These are phyloP conservation scores for Adelognathus sp. DNA, from an alignment of 2,888 invertebrate genomes.

Conservation along the genomic window DNA sequence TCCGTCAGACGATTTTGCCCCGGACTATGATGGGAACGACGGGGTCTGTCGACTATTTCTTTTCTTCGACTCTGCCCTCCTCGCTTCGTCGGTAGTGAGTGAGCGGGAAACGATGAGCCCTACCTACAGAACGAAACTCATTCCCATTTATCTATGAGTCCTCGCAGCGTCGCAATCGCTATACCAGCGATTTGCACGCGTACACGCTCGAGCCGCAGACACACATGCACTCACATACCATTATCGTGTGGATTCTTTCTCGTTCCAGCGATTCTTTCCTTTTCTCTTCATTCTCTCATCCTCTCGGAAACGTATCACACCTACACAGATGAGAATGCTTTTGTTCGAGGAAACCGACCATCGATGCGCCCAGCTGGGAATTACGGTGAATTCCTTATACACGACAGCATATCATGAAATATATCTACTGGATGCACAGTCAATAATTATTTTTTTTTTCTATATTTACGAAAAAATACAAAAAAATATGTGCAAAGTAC, in stretches of 20 bases:
- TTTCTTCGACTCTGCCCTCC: constrained; percentile 4
- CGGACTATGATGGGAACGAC: constrained; percentile 16
- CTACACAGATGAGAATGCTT: background rate
- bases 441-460: too few relatives aligned
- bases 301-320: background rate
- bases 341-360: background rate
- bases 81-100: background rate
- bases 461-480: too few relatives aligned
- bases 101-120: constrained; percentile 13
- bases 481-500: too few relatives aligned
- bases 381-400: background rate
- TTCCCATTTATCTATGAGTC: background rate
- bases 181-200: background rate
- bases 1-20: background rate
- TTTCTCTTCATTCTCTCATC: background rate
- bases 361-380: background rate
- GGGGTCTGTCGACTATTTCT: constrained; percentile 1
- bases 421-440: background rate
- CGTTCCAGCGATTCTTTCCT: background rate
- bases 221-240: background rate
- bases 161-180: background rate
- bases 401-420: background rate
- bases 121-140: constrained; percentile 1
- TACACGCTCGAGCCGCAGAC: background rate
- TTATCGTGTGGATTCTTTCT: constrained; percentile 44